phyloP scores from a whole-genome alignment of 2,797 vertebrate species.

The Sebastiscus tertius region DNA sequence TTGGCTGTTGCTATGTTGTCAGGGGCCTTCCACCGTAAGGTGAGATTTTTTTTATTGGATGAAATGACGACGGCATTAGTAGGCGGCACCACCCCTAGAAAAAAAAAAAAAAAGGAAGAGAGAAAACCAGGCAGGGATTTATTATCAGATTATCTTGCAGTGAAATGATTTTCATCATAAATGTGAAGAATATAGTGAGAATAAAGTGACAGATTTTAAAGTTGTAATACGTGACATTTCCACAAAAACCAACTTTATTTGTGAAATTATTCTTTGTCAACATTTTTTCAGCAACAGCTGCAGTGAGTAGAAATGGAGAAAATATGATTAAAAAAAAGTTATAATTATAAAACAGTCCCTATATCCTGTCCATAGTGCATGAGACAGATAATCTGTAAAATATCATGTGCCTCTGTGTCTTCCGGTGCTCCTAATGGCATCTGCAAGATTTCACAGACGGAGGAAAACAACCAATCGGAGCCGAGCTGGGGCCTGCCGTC shows the following conservation, averaged over 20 bases:
- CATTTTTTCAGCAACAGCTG: neutral
- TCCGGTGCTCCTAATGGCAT: no score
- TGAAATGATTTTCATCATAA: neutral
- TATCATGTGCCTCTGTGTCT: no score
- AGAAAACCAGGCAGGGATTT: neutral
- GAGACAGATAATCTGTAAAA: no score
- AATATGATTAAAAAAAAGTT: no score
- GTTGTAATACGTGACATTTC: neutral
- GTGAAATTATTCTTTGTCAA: neutral
- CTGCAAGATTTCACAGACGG: no score
- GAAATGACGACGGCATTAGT: fast-evolving
- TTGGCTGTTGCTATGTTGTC: fast-evolving
- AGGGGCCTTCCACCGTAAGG: conserved; percentile 29
- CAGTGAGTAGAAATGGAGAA: no score
- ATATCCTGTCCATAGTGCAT: no score
- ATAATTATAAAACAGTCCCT: no score
- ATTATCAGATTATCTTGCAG: neutral
- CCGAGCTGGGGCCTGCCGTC: no score
- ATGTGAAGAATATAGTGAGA: neutral
- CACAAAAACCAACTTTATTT: neutral
- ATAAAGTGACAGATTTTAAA: neutral
- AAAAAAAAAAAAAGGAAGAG: neutral
- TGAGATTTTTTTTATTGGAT: fast-evolving
- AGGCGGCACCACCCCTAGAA: conserved; percentile 48
- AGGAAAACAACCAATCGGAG: no score